These are phyloP conservation scores for Cecropterus lyciades DNA, from an alignment of 1,140 invertebrate genomes.

Conservation along the genomic window DNA sequence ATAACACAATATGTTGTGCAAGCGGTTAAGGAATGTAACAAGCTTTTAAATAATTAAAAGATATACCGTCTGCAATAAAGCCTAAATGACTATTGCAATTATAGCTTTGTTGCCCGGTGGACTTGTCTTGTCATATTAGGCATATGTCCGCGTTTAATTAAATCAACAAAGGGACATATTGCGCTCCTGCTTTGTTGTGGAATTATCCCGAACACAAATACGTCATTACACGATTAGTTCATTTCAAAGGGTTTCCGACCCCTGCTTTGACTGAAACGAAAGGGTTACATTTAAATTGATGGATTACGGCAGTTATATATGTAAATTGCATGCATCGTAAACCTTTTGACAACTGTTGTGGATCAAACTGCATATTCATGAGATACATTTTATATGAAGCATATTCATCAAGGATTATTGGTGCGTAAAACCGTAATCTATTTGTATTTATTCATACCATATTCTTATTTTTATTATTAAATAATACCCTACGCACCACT, in stretches of 20 bases:
- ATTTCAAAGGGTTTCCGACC: slow-evolving; percentile 53
- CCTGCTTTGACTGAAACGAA: slow-evolving; percentile 39
- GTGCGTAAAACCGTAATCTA: too few relatives aligned
- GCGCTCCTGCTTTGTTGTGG: slow-evolving; percentile 44
- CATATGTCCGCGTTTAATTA: slow-evolving; percentile 14
- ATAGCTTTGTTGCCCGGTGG: background rate
- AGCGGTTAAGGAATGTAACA: too few relatives aligned
- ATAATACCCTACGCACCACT: too few relatives aligned
- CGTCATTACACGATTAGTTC: slow-evolving; percentile 65
- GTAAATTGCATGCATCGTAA: slow-evolving; percentile 28
- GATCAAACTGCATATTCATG: slow-evolving; percentile 14
- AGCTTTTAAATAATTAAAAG: too few relatives aligned
- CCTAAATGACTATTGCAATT: too few relatives aligned
- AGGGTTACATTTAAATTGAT: slow-evolving; percentile 51
- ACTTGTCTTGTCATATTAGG: slow-evolving; percentile 1
- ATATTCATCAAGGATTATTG: too few relatives aligned
- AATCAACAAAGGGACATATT: slow-evolving; percentile 3
- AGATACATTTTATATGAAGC: background rate
- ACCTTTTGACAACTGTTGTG: slow-evolving; percentile 33
- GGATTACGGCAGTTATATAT: slow-evolving; percentile 36
- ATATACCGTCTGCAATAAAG: too few relatives aligned
- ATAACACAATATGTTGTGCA: too few relatives aligned
- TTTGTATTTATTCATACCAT: too few relatives aligned
- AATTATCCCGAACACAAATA: slow-evolving; percentile 54
- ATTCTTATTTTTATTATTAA: too few relatives aligned